Percentiles rank a stretch among this genome's conserved stretches.
Evolutionary conservation across 1,140 invertebrate genomes (phyloP).

Genomic region (Zaprionus ghesquierei): DNA sequence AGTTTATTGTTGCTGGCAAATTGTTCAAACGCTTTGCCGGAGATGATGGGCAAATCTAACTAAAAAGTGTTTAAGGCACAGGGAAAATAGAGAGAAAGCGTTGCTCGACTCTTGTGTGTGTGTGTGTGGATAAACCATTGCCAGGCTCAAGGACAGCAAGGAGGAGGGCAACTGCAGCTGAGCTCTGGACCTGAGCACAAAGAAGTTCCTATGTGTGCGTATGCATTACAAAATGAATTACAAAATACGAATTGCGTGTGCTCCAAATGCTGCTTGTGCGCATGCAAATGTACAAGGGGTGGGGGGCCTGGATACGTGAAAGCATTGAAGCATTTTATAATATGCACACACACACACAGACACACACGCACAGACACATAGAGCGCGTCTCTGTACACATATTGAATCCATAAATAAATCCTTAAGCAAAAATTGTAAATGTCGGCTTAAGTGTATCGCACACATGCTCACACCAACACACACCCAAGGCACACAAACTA

Average conservation of each 20-base stretch:
- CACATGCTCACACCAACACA: conserved; percentile 32
- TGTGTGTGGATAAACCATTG: too few relatives aligned
- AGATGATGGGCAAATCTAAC: not conserved
- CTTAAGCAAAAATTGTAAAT: conserved; percentile 81
- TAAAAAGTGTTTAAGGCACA: not conserved
- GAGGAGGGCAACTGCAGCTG: not conserved
- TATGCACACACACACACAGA: conserved; percentile 45
- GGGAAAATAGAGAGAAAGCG: not conserved
- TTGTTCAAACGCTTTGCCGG: not conserved
- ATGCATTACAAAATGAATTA: conserved; percentile 65
- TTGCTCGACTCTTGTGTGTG: too few relatives aligned
- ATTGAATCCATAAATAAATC: conserved; percentile 81
- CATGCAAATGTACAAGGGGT: conserved; percentile 56
- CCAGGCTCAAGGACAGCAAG: not conserved
- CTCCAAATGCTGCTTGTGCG: conserved; percentile 58
- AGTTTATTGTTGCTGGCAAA: not conserved
- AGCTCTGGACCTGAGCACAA: not conserved
- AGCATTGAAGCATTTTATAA: conserved; percentile 58
- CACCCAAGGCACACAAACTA: conserved; percentile 37
- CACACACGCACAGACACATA: not conserved
- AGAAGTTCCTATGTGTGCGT: not conserved
- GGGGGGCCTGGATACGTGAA: conserved; percentile 18
- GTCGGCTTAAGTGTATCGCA: conserved; percentile 78
- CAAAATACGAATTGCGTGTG: conserved; percentile 60
- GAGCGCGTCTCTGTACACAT: conserved; percentile 51